Conservation (phyloP, 1,140 invertebrate genomes). For the Drosophila sproati region DNA sequence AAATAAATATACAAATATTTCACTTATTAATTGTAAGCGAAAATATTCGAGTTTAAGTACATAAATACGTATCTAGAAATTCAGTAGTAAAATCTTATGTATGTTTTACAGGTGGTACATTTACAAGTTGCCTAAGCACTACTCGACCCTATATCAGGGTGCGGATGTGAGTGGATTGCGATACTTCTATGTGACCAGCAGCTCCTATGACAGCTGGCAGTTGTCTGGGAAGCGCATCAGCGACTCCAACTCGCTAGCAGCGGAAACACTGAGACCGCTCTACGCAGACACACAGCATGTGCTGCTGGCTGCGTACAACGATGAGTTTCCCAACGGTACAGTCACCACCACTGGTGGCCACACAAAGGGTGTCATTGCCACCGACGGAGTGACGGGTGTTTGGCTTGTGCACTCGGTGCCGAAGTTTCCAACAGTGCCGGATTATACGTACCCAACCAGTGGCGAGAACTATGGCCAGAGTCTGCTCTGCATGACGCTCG, state of each 20-base stretch:
- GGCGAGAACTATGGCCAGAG: slow-evolving; percentile 93
- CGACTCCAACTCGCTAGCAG: slow-evolving; percentile 89
- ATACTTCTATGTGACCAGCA: slow-evolving; percentile 90
- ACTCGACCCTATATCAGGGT: slow-evolving; percentile 71
- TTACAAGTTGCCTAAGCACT: slow-evolving; percentile 92
- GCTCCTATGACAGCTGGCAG: slow-evolving; percentile 87
- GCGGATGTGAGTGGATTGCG: slow-evolving; percentile 87
- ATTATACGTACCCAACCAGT: slow-evolving; percentile 91
- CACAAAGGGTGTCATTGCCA: slow-evolving; percentile 93
- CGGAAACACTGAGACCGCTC: slow-evolving; percentile 89
- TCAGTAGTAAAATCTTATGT: background rate
- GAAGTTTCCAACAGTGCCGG: slow-evolving; percentile 88
- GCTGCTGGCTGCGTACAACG: slow-evolving; percentile 92
- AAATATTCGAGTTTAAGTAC: no score
- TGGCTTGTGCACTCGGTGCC: slow-evolving; percentile 97
- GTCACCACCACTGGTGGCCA: slow-evolving; percentile 88
- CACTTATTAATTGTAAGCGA: no score
- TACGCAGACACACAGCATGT: slow-evolving; percentile 85
- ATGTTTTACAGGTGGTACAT: slow-evolving; percentile 89
- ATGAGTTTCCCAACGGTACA: slow-evolving; percentile 89
- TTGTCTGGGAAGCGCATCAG: slow-evolving; percentile 89
- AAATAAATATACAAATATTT: no score
- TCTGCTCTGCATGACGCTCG: slow-evolving; percentile 93
- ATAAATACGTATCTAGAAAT: background rate
- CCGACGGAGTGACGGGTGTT: slow-evolving; percentile 90